Base-by-base conservation (phyloP, 2,113 vertebrate species). In the Furnarius figulus region DNA sequence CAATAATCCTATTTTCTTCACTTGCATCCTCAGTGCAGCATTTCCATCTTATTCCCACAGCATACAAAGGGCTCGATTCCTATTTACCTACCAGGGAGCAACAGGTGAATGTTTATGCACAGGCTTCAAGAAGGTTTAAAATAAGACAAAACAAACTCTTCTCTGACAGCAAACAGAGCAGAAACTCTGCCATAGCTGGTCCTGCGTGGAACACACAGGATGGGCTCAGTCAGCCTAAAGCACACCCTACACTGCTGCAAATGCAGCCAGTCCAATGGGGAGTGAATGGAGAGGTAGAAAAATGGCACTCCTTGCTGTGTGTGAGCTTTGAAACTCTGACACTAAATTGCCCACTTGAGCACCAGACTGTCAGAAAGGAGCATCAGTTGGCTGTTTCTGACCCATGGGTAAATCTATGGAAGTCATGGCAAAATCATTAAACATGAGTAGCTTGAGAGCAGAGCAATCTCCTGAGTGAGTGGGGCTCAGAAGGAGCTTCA, bases 81-180 rank as follows among this genome's bases (percentile, higher is more conserved):
- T 95, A 87, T 67, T 92, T 79, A 94, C 65, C 62, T 86, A 77
- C 58, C 40, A 76, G 3, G 1, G 3, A 76, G 85, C n/a, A 89
- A 81, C 61, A 87, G 74, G 66, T 65, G 49, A 77, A 68, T 93
- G 33, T 50, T 96, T 95, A 63, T 67, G 31, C 90, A 66, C 15
- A 68, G 77, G 85, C 68, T 66, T 92, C 33, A 50, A 80, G 68
- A 19, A 92, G 25, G 75, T 66, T 78, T 83, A 91, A 95, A 96
- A 65, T 22, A 87, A 83, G 31, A 91, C 85, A 95, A 89, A 94
- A 52, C 73, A 88, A 95, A 67, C 39, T 40, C 56, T 90, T 67
- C 52, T 87, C 63, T 79, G 74, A 65, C 84, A 74, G 85, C 80
- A 95, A 93, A 92, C 74, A 77, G 18, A 58, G 78, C 91, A n/a